phyloP scores from a whole-genome alignment of 2,888 invertebrate species.

The Coelopa pilipes region DNA sequence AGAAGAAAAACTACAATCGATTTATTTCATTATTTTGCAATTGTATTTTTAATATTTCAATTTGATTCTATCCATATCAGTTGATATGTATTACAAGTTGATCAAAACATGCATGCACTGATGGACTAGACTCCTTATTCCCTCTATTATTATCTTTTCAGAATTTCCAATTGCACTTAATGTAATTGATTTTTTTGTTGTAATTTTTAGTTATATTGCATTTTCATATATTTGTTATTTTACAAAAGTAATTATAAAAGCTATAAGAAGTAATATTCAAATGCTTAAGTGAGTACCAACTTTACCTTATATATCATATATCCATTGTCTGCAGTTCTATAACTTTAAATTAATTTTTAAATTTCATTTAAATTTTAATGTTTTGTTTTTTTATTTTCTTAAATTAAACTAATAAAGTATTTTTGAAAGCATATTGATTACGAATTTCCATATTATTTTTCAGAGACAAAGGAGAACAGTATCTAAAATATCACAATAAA shows the following conservation, averaged over 20 bases:
- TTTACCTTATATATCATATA: background rate
- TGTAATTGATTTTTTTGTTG: slow-evolving; percentile 42
- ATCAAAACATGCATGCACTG: too few relatives aligned
- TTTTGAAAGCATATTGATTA: too few relatives aligned
- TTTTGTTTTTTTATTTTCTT: slow-evolving; percentile 19
- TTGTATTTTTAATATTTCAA: too few relatives aligned
- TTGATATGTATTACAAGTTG: background rate
- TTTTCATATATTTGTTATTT: slow-evolving; percentile 44
- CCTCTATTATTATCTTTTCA: slow-evolving; percentile 38
- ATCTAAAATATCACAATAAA: slow-evolving; percentile 3
- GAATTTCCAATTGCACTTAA: slow-evolving; percentile 43
- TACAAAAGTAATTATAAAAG: slow-evolving; percentile 26
- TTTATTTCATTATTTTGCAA: too few relatives aligned
- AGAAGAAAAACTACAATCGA: too few relatives aligned
- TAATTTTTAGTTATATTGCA: slow-evolving; percentile 44
- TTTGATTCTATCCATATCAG: too few relatives aligned
- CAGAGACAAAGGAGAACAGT: slow-evolving; percentile 27
- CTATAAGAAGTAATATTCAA: background rate
- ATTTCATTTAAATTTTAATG: background rate
- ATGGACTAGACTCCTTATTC: background rate
- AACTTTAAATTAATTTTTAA: background rate
- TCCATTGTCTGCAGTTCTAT: background rate
- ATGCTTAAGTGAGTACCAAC: too few relatives aligned
- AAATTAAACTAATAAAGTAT: too few relatives aligned
- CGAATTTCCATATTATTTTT: background rate